Conservation (phyloP, 2,113 vertebrate genomes). For the Bucco capensis region DNA sequence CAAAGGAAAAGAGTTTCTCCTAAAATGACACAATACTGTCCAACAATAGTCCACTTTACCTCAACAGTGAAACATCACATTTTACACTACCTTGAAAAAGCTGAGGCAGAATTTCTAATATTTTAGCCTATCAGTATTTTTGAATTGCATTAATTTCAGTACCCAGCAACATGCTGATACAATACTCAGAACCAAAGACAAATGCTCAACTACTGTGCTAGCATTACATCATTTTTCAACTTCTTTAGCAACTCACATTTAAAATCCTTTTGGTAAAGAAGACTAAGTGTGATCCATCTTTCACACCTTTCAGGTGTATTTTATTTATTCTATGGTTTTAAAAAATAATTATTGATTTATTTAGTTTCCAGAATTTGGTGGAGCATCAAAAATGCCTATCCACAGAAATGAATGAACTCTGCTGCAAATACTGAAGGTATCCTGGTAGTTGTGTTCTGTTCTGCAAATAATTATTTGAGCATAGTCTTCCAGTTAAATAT, state of each 20-base stretch:
- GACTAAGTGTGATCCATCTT: background rate
- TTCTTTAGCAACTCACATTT: background rate
- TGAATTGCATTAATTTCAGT: background rate
- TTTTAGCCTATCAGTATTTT: background rate
- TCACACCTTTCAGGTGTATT: background rate
- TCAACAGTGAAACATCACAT: background rate
- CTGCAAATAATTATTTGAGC: background rate
- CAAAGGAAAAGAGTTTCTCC: conserved; percentile 20
- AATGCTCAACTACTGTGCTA: background rate
- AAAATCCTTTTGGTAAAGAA: background rate
- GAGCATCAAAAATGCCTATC: background rate
- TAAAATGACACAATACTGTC: background rate
- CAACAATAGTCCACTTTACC: background rate
- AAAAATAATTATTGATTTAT: background rate
- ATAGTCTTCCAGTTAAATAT: background rate
- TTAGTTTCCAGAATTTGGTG: background rate
- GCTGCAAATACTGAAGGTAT: background rate
- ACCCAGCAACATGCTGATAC: background rate
- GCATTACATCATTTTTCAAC: background rate
- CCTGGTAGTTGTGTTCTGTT: background rate
- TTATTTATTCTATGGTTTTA: background rate
- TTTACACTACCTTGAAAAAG: background rate
- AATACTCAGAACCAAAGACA: background rate
- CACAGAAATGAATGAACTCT: background rate
- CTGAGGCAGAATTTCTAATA: background rate